These are phyloP conservation scores for Gallinago jamesoni DNA, from an alignment of 2,113 vertebrate genomes.

Conservation along the genomic window DNA sequence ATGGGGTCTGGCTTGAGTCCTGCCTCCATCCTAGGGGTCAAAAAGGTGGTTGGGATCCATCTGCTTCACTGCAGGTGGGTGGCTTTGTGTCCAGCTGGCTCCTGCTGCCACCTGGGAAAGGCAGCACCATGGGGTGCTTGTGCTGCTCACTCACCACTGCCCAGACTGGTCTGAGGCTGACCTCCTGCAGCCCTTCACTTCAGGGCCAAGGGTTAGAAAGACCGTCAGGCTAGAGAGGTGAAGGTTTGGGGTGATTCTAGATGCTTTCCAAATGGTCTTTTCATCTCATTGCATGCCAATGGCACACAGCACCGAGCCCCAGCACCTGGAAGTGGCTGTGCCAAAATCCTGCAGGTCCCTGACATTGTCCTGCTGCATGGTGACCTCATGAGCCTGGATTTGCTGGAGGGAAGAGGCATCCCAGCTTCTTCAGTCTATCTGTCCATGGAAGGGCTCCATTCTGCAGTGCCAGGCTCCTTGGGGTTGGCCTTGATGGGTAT, in stretches of 20 bases:
- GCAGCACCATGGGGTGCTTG: not conserved
- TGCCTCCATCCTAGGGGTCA: not conserved
- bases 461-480: not conserved
- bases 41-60: not conserved
- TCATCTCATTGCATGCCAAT: not conserved
- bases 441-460: not conserved
- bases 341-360: not conserved
- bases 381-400: not conserved
- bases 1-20: not conserved
- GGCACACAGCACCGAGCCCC: rapidly evolving
- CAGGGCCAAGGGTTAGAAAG: not conserved
- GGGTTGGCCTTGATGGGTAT: not conserved
- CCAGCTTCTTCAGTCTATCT: not conserved
- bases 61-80: not conserved
- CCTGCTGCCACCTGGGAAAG: not conserved
- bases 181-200: not conserved
- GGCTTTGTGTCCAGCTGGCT: not conserved
- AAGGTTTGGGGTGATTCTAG: not conserved
- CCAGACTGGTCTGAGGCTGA: not conserved
- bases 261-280: not conserved
- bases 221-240: not conserved
- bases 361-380: not conserved
- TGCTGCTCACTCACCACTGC: not conserved
- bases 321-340: not conserved
- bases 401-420: not conserved